phyloP scores from a whole-genome alignment of 1,140 invertebrate species.

The Pogonognathellus flavescens region DNA sequence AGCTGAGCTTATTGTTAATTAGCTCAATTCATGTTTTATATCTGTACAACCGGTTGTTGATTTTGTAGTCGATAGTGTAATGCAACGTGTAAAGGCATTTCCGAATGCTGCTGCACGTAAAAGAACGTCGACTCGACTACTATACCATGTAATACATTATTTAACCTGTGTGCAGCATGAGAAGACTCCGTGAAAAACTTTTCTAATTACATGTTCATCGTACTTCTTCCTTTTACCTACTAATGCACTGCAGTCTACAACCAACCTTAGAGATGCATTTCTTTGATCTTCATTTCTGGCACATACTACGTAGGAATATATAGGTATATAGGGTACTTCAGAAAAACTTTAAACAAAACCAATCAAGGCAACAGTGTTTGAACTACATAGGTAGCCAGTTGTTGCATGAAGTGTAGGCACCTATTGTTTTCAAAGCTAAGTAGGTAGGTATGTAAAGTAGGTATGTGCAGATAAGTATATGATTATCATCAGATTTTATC shows the following conservation, averaged over 20 bases:
- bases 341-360: not conserved
- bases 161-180: not conserved
- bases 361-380: too few relatives aligned
- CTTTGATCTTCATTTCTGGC: not conserved
- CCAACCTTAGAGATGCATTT: constrained; percentile 1
- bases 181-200: not conserved
- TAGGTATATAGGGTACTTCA: too few relatives aligned
- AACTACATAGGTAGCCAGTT: too few relatives aligned
- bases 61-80: constrained; percentile 24
- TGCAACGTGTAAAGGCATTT: constrained; percentile 35
- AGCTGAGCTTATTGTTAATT: too few relatives aligned
- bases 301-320: too few relatives aligned
- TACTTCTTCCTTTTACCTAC: not conserved
- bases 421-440: too few relatives aligned
- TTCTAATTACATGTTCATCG: not conserved
- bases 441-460: too few relatives aligned
- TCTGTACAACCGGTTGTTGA: constrained; percentile 15
- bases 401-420: too few relatives aligned
- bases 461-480: too few relatives aligned
- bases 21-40: too few relatives aligned
- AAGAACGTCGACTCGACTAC: too few relatives aligned
- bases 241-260: not conserved
- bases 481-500: too few relatives aligned
- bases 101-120: constrained; percentile 17
- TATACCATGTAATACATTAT: not conserved